Conservation (phyloP, 2,113 vertebrate genomes). For the Cyprinodon variegatus region DNA sequence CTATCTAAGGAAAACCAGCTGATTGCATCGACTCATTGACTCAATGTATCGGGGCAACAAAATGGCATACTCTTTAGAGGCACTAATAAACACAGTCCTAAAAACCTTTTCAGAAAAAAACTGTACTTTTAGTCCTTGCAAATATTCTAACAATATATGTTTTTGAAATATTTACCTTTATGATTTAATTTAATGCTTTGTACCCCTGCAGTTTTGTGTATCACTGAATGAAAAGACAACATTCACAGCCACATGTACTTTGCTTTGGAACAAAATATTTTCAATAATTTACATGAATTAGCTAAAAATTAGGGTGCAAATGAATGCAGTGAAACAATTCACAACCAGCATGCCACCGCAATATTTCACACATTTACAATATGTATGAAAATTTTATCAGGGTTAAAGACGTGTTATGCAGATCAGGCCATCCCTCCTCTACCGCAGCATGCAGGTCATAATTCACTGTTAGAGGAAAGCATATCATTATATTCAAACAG, state of each 20-base stretch:
- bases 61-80: no score
- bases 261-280: not conserved
- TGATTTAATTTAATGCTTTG: no score
- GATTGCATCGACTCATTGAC: no score
- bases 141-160: no score
- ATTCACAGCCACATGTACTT: not conserved
- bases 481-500: constrained; percentile 53
- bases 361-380: not conserved
- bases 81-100: no score
- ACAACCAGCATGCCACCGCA: not conserved
- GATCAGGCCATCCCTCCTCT: constrained; percentile 24
- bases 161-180: no score
- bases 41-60: no score
- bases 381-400: constrained; percentile 21
- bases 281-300: not conserved
- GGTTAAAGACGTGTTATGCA: constrained; percentile 47
- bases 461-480: constrained; percentile 38
- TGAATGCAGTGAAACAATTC: not conserved
- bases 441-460: constrained; percentile 34
- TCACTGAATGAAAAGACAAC: not conserved
- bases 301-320: not conserved
- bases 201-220: not conserved
- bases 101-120: no score
- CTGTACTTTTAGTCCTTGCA: no score
- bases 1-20: no score